These are phyloP conservation scores for Drosophila subquinaria DNA, from an alignment of 2,888 invertebrate genomes.

Conservation along the genomic window DNA sequence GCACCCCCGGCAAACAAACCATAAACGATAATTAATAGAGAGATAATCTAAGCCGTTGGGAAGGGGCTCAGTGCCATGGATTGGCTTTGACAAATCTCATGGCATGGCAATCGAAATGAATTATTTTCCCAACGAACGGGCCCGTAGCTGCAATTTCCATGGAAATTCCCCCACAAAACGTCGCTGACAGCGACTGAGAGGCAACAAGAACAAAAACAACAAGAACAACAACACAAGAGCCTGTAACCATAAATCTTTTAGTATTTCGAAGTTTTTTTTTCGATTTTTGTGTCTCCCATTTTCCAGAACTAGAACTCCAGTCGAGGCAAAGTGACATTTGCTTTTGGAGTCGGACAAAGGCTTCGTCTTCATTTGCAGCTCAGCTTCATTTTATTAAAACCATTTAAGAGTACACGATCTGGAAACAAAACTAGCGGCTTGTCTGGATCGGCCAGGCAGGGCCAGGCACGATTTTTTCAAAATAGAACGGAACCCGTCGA, in stretches of 20 bases:
- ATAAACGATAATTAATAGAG: conserved; percentile 80
- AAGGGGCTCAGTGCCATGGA: conserved; percentile 37
- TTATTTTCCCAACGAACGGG: conserved; percentile 71
- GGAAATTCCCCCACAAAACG: conserved; percentile 52
- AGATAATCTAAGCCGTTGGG: conserved; percentile 70
- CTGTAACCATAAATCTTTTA: conserved; percentile 70
- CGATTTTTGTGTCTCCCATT: conserved; percentile 29
- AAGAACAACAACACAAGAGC: conserved; percentile 44
- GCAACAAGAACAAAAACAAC: conserved; percentile 1
- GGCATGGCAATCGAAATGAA: conserved; percentile 72
- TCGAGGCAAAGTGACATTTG: conserved; percentile 63
- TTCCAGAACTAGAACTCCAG: conserved; percentile 63
- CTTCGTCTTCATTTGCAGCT: conserved; percentile 71
- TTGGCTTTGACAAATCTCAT: conserved; percentile 67
- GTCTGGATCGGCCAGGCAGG: conserved; percentile 19
- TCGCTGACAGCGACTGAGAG: conserved; percentile 57
- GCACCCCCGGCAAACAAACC: conserved; percentile 68
- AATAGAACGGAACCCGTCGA: conserved; percentile 36
- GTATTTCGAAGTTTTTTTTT: conserved; percentile 12
- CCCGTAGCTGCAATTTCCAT: conserved; percentile 67
- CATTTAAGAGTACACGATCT: conserved; percentile 59
- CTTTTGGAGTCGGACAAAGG: conserved; percentile 42
- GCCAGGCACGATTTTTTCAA: conserved; percentile 63
- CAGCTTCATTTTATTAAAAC: conserved; percentile 54
- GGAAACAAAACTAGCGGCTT: conserved; percentile 31